Evolutionary conservation across 2,113 vertebrate species (phyloP).

Genomic region (Neotragus pygmaeus): DNA sequence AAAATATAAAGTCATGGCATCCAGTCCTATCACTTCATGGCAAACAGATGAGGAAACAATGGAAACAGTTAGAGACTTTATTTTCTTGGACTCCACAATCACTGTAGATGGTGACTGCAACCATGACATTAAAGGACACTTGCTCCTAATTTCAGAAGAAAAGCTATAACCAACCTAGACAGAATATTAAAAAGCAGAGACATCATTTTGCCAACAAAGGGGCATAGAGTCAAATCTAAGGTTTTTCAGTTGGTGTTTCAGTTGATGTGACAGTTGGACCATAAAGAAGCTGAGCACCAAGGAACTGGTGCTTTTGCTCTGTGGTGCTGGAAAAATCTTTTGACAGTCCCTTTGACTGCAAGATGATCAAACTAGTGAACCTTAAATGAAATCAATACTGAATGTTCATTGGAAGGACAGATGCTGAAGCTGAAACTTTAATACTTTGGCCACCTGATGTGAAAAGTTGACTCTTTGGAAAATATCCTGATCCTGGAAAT

Average conservation of each 20-base stretch:
- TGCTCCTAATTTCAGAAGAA: neutral
- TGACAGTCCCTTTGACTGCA: no score
- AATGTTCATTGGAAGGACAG: no score
- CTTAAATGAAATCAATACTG: no score
- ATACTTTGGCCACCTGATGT: no score
- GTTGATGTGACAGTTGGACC: neutral
- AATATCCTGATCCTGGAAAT: neutral
- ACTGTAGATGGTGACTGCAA: neutral
- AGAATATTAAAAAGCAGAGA: neutral
- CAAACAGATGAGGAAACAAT: neutral
- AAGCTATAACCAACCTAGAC: neutral
- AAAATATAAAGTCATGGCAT: neutral
- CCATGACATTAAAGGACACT: neutral
- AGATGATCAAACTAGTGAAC: no score
- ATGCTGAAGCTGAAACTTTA: no score
- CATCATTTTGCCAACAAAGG: neutral
- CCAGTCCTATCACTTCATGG: fast-evolving
- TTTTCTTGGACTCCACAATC: neutral
- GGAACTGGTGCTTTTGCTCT: neutral
- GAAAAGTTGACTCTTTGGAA: neutral
- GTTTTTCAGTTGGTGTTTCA: no score
- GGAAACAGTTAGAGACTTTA: neutral
- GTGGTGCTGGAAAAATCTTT: neutral
- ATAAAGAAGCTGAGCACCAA: neutral
- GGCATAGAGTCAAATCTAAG: neutral